phyloP scores from a whole-genome alignment of 1,140 invertebrate species.

The Paracyclopina nana region DNA sequence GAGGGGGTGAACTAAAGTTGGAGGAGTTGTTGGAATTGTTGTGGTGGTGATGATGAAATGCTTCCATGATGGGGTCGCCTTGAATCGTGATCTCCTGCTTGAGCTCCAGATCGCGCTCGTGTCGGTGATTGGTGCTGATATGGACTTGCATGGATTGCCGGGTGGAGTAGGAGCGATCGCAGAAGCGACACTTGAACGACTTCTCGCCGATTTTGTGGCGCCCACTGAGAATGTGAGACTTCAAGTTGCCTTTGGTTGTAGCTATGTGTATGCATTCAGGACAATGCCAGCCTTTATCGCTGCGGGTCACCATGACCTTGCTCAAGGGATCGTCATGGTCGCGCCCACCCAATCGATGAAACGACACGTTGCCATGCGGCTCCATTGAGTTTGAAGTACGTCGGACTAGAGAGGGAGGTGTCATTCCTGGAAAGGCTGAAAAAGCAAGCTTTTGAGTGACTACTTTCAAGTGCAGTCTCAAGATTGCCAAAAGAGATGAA shows the following conservation, averaged over 20 bases:
- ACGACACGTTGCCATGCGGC: no score
- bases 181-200: not conserved
- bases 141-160: not conserved
- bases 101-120: not conserved
- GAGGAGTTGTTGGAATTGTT: no score
- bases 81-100: not conserved
- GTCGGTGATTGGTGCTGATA: not conserved
- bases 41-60: no score
- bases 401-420: no score
- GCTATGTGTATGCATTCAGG: slow-evolving; percentile 9
- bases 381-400: no score
- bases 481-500: no score
- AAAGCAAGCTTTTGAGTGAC: no score
- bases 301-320: slow-evolving; percentile 3
- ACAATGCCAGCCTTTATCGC: slow-evolving; percentile 7
- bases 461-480: no score
- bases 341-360: slow-evolving; percentile 1
- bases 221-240: slow-evolving; percentile 12
- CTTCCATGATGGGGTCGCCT: not conserved
- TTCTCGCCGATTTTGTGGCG: slow-evolving; percentile 4
- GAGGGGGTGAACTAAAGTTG: no score
- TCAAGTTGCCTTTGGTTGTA: slow-evolving; percentile 14
- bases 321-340: slow-evolving; percentile 10
- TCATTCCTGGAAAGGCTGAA: no score
- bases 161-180: not conserved